Base-by-base conservation (phyloP, 2,888 invertebrate species). In the Therioaphis trifolii region DNA sequence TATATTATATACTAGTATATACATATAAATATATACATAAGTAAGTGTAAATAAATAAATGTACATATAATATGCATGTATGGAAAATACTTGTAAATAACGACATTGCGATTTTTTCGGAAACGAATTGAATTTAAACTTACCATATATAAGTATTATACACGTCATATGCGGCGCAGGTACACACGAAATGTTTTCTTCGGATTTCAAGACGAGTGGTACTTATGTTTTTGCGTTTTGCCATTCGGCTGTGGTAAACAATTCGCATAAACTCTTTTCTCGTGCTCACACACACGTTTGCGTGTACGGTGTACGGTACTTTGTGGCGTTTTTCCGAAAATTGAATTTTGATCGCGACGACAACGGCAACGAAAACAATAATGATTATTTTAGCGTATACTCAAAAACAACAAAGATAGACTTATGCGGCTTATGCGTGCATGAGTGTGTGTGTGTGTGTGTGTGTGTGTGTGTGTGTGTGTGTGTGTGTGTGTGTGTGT, bases 41-140 rank as follows among this genome's bases (percentile, higher is more conserved):
- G n/a, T n/a, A n/a, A n/a, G n/a, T n/a, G n/a, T n/a, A n/a, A n/a
- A n/a, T n/a, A n/a, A n/a, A n/a, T n/a, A n/a, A n/a, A n/a, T n/a
- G n/a, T n/a, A n/a, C n/a, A n/a, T n/a, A n/a, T n/a, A n/a, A n/a
- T n/a, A n/a, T n/a, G n/a, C n/a, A 35, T 27, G 52, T 72, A 52
- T 35, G 11, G 11, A 71, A 46, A 46, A 69, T 24, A 24, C 24
- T 43, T 69, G 69, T 69, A 69, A 69, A 69, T 46, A 71, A 71
- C 11, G 27, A 71, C 18, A 46, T 24, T 15, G 4, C 27, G 4
- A 71, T 49, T 71, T 46, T 69, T 15, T 27, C 18, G 11, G 11
- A 27, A 71, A 27, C 24, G 24, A 27, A 27, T 71, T 27, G 46
- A 46, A 46, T 69, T 27, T 14, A 24, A 9, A 46, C 15, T 46